Base-by-base conservation (phyloP, 2,888 invertebrate species). In the Tachystola acroxantha region DNA sequence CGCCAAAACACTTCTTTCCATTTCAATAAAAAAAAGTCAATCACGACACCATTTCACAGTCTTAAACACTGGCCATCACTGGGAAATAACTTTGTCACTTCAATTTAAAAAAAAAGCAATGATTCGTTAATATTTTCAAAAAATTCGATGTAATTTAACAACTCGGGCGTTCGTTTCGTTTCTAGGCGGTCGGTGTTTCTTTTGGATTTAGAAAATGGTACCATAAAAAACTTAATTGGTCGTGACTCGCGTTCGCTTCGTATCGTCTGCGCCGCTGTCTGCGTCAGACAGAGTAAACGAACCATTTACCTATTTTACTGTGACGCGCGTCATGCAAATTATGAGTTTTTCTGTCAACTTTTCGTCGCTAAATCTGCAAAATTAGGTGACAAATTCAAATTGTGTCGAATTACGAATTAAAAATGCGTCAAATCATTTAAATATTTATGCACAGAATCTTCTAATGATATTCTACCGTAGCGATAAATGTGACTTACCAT, bases 1-100 rank as follows among this genome's bases (percentile, higher is more conserved):
- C 51, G 81, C 82, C 63, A 82, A 69, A 65, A 82, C 72, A 74
- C 85, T 85, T 64, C 72, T 70, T 70, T 85, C 85, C 85, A 85
- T 86, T 65, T 57, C 47, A 51, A 52, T 46, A 49, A 41, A 59
- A 57, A 57, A 57, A 53, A 38, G 40, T 48, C 43, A 43, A 54
- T 76, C 73, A 81, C 55, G 57, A 62, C 78, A 75, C 67, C 78
- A 84, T 82, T 53, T 76, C 81, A 81, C 78, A n/a, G n/a, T n/a
- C n/a, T 52, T 37, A 42, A 61, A 58, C 61, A 64, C 57, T 52
- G 37, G 39, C 35, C 10, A 14, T 29, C 14, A 37, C 30, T 30
- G 19, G 11, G 7, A 36, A 26, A 40, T 28, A 29, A 37, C 38
- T 37, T 27, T 32, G 28, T 36, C 30, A 37, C 37, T 34, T 36